Conservation (phyloP, 2,797 vertebrate species). For the Bucorvus abyssinicus region DNA sequence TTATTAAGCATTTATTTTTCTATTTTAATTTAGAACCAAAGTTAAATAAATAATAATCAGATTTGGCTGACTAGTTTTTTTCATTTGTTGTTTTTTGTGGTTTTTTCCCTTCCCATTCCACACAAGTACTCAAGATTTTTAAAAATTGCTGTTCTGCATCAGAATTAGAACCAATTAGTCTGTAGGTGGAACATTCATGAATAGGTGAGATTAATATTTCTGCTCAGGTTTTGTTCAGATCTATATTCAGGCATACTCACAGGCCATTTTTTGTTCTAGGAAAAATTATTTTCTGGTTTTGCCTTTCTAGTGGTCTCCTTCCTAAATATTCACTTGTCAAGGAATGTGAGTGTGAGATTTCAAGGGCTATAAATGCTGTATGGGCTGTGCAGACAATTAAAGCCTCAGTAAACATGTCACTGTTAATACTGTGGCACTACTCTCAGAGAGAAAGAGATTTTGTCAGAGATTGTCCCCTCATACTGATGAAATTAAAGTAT, state of each 20-base stretch:
- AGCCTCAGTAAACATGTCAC: neutral
- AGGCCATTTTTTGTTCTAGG: neutral
- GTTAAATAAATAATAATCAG: neutral
- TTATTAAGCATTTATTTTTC: neutral
- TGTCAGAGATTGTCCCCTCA: neutral
- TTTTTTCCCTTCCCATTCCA: neutral
- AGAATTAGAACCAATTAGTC: neutral
- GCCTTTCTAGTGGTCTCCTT: neutral
- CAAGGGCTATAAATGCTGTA: neutral
- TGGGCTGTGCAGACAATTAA: neutral
- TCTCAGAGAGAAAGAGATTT: neutral
- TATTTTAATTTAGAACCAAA: neutral
- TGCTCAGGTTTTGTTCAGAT: neutral
- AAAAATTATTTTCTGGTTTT: neutral
- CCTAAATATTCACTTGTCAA: neutral
- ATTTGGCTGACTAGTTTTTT: neutral
- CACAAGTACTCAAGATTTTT: neutral
- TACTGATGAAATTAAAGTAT: neutral
- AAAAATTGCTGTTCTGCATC: neutral
- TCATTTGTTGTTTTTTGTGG: accelerated
- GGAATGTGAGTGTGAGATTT: neutral
- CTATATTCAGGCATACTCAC: neutral
- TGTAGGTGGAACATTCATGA: neutral
- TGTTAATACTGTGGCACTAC: neutral
- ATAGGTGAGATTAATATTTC: neutral